Evolutionary conservation across 2,113 vertebrate genomes (phyloP), one percentile per base, ranked within the genome.

Genomic region (Todiramphus chloris): DNA sequence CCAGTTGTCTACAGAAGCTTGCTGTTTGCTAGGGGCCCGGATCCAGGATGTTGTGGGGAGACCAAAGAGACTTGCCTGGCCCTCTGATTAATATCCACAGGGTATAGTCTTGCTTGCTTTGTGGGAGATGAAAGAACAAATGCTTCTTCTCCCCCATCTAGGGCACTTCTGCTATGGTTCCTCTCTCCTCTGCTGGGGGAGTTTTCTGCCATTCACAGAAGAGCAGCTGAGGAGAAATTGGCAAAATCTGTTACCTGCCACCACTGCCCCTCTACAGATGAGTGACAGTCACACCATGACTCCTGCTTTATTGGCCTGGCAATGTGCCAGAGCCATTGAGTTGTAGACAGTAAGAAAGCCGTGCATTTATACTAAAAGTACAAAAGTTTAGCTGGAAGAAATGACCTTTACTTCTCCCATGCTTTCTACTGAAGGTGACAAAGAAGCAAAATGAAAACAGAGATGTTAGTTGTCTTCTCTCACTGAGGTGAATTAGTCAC

Each of bases 81-180:
- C 4, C 15, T 66, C 64, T 69, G 9, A 24, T 16, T 46, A 4
- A 9, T 28, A 15, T 10, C 50, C 5, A 0, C 3, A 58, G 55
- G 28, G 16, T 16, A 15, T 7, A 79, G 39, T 21, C 27, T 30
- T 24, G 19, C 18, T 59, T 79, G 11, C 5, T 37, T 9, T 31
- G 4, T 17, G 6, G 9, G 31, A 83, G 6, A 21, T 2, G 1
- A 68, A 82, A 72, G 20, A 48, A 1, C 5, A 83, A 92, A 85
- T 9, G 4, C 17, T 60, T 23, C 16, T 63, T 60, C 14, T 33
- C 13, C 1, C 1, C 21, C 11, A 1, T 12, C 13, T 77, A 2
- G 0, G 72, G 13, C 1, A 0, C 39, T 73, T 62, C 30, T 50
- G 24, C 11, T 23, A 3, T 1, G 2, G 13, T 35, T 80, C 6